Conservation (phyloP, 2,888 invertebrate genomes). For the Conchocele bisecta region DNA sequence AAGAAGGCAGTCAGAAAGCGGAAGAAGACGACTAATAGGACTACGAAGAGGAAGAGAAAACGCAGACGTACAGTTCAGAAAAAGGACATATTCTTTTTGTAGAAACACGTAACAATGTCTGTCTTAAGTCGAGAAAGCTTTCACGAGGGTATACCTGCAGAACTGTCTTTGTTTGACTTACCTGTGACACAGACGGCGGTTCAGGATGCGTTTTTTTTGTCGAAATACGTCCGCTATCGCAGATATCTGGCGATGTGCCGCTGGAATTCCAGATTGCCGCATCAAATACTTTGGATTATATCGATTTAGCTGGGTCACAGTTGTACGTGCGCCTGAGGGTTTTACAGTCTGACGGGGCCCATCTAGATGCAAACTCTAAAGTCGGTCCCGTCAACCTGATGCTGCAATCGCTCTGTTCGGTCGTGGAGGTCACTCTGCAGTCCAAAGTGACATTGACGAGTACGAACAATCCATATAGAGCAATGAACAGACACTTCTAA, state of each 20-base stretch:
- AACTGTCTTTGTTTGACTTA: slow-evolving; percentile 14
- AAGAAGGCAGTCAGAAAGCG: background rate
- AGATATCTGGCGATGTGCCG: slow-evolving; percentile 11
- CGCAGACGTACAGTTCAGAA: background rate
- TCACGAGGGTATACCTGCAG: slow-evolving; percentile 9
- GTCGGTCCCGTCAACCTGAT: slow-evolving; percentile 11
- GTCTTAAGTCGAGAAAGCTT: slow-evolving; percentile 8
- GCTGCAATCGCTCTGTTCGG: slow-evolving; percentile 12
- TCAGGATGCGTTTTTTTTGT: background rate
- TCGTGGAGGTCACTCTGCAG: slow-evolving; percentile 19
- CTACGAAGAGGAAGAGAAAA: background rate
- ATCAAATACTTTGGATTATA: slow-evolving; percentile 15
- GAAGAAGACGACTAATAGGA: background rate
- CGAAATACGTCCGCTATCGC: slow-evolving; percentile 26
- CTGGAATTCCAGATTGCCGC: slow-evolving; percentile 12
- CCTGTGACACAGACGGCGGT: slow-evolving; percentile 27
- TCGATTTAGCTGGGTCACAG: slow-evolving; percentile 11
- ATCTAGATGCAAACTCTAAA: background rate
- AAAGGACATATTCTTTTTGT: background rate
- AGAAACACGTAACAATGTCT: background rate
- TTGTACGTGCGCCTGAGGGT: slow-evolving; percentile 24
- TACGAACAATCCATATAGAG: background rate
- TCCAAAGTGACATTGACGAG: slow-evolving; percentile 2
- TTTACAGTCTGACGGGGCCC: slow-evolving; percentile 9
- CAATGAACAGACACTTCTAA: slow-evolving; percentile 19